Evolutionary conservation across 1,140 invertebrate genomes (phyloP), one percentile per base, ranked within the genome.

Genomic region (Globodera ellingtonae): DNA sequence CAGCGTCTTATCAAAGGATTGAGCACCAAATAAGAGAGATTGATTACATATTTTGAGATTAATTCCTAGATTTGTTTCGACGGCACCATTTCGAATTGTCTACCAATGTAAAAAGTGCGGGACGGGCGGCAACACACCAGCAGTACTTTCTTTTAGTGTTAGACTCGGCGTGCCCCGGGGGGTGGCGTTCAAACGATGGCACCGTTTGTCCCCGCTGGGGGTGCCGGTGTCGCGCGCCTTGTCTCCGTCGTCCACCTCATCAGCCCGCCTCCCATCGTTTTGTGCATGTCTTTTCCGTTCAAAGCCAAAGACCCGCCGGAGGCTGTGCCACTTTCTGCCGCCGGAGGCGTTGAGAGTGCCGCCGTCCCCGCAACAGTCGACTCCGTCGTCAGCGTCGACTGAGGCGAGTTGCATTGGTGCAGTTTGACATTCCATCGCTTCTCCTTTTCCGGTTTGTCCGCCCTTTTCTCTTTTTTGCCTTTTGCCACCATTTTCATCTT

Each of bases 401-500:
- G 67, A 15, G 67, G 67, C 67, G 67, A 70, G 35, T 70, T 44
- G 67, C 67, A 70, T 18, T 70, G 67, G 13, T 70, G 10, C 24
- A 10, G 21, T 44, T 70, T 70, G 35, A 5, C 35, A 21, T 70
- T 70, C 67, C 67, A 21, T 47, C 67, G 67, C 35, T 70, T 6
- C 24, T 70, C 18, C 67, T 47, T 10, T 21, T 47, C 46, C 67
- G 8, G 0, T 47, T 44, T 70, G 35, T 35, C 67, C 35, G 9
- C 35, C 6, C 9, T 44, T 18, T 18, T 62, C 18, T 10, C 56
- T 13, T 62, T 62, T 62, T 6, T 13, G 52, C 52, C 18, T 6
- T 62, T 62, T 18, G 56, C 18, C 56, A n/a, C 44, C 65, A 44
- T 35, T 56, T 72, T 47, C 48, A 56, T 56, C 46, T 75, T 56